Base-by-base conservation (phyloP, 1,140 invertebrate species). In the Polyergus mexicanus region DNA sequence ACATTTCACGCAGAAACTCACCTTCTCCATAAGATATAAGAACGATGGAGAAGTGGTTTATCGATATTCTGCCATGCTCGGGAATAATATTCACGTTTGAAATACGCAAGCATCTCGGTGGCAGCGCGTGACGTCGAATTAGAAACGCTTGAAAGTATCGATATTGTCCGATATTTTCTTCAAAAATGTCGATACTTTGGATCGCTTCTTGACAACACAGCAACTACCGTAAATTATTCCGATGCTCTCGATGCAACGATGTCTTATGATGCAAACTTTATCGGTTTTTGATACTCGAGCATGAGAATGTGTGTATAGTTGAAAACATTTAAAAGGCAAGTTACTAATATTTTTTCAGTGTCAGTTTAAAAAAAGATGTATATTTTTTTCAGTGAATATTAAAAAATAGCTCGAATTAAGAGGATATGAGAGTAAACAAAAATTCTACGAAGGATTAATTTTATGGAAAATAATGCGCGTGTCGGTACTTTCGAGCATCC, bases 61-160 rank as follows among this genome's bases (percentile, higher is more conserved):
- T 71, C 68, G 54, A 83, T 83, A 83, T 83, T 74, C 68, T 56
- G 56, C 68, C 68, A 74, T 58, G 7, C 38, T 38, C 41, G 25
- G n/a, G 78, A 74, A 83, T 83, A 74, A 83, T 83, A 83, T 83
- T 83, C 78, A 69, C 68, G 56, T 83, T 83, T 83, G 68, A 83
- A 60, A 74, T 44, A 74, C 78, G 78, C 68, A 13, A 35, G 68
- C 41, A 74, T 62, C 68, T 19, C 13, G 35, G 63, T 56, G 77
- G 77, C 77, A 71, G 77, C 77, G 66, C 38, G 66, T 81, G 66
- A 71, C 65, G 51, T 47, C 66, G 66, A 81, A 81, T 81, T 81
- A 81, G 51, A 68, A 47, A 81, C 66, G 78, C 51, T 72, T 38
- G 28, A 44, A 81, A 72, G 78, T 81, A 81, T 71, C 65, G 65